These are phyloP conservation scores for Emmelina monodactyla DNA, from an alignment of 2,888 invertebrate genomes.

Conservation along the genomic window DNA sequence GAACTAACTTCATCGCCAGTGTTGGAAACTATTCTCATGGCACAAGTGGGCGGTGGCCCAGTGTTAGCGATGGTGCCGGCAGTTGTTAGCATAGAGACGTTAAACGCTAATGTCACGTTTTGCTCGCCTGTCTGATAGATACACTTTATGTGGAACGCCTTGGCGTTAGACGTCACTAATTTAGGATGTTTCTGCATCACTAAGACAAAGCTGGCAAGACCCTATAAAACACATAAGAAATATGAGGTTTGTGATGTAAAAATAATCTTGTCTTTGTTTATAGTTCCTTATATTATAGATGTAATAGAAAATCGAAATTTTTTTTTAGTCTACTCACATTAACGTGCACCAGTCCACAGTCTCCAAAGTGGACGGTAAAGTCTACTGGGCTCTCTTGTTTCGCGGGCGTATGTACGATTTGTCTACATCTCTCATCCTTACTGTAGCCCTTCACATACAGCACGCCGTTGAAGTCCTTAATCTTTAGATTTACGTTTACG, in stretches of 20 bases:
- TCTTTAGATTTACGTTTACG: constrained; percentile 83
- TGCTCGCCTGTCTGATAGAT: constrained; percentile 94
- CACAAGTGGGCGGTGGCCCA: constrained; percentile 90
- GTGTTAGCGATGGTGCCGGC: constrained; percentile 96
- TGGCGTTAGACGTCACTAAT: constrained; percentile 91
- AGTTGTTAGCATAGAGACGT: constrained; percentile 94
- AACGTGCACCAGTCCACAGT: constrained; percentile 89
- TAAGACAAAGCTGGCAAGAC: constrained; percentile 90
- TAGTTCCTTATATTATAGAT: too few relatives aligned
- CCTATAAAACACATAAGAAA: too few relatives aligned
- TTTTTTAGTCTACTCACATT: too few relatives aligned
- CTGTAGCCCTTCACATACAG: constrained; percentile 94
- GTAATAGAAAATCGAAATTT: too few relatives aligned
- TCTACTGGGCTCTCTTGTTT: constrained; percentile 75
- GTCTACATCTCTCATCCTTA: constrained; percentile 88
- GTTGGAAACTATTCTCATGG: constrained; percentile 89
- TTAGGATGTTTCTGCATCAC: constrained; percentile 97
- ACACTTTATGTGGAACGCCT: constrained; percentile 96
- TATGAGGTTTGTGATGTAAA: too few relatives aligned
- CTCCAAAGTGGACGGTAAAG: constrained; percentile 90
- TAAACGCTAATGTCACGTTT: constrained; percentile 91
- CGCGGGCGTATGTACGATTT: constrained; percentile 78
- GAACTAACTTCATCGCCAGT: constrained; percentile 89
- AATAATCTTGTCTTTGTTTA: too few relatives aligned
- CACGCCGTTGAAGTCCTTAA: constrained; percentile 86